Conservation (phyloP, 2,113 vertebrate species). For the Anarhynchus alexandrinus region DNA sequence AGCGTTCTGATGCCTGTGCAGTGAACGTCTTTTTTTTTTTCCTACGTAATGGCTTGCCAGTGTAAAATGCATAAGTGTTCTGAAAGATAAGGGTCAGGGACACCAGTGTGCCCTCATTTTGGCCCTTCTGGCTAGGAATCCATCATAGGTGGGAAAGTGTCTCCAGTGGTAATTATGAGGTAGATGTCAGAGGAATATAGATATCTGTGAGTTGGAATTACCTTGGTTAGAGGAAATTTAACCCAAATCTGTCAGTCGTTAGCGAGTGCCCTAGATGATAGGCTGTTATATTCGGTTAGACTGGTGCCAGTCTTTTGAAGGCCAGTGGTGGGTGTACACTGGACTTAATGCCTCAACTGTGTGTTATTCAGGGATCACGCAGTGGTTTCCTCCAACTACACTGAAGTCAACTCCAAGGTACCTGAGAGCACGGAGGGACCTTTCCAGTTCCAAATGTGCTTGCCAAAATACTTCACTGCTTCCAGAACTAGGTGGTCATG, state of each 20-base stretch:
- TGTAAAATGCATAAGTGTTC: neutral
- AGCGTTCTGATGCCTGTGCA: neutral
- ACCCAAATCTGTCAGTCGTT: neutral
- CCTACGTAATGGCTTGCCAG: neutral
- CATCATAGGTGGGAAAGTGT: neutral
- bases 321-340: neutral
- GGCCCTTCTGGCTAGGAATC: neutral
- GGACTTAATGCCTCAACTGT: neutral
- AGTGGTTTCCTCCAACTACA: neutral
- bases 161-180: neutral
- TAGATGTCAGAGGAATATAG: neutral
- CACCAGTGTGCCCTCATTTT: neutral
- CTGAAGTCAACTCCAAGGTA: neutral
- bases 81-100: neutral
- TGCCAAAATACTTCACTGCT: neutral
- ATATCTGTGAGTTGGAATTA: neutral
- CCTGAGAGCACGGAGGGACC: neutral
- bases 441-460: neutral
- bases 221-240: neutral
- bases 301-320: neutral
- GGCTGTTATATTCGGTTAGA: neutral
- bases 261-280: neutral
- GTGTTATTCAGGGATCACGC: fast-evolving
- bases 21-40: neutral
- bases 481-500: neutral